Conservation (phyloP, 2,888 invertebrate species). For the Priapulus caudatus region DNA sequence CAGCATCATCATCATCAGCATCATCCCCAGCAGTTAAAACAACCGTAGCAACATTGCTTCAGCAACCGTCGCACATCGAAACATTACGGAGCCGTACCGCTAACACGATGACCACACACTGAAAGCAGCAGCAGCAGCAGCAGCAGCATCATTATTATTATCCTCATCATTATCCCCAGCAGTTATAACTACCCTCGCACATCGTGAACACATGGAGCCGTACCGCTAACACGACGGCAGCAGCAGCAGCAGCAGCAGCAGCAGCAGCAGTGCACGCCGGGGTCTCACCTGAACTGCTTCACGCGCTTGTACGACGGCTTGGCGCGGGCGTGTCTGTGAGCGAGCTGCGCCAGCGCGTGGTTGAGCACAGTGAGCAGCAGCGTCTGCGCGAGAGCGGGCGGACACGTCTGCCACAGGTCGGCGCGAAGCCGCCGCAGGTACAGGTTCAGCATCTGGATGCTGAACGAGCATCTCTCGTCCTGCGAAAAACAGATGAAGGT, state of each 20-base stretch:
- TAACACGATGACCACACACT: too few species aligned
- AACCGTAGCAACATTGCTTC: too few species aligned
- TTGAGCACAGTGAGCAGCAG: slow-evolving; percentile 29
- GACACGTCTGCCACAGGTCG: slow-evolving; percentile 33
- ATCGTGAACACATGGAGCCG: too few species aligned
- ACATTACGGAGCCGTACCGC: too few species aligned
- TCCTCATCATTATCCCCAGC: too few species aligned
- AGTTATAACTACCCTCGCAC: too few species aligned
- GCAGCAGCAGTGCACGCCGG: slow-evolving; percentile 31
- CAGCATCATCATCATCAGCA: not conserved
- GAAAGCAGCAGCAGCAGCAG: slow-evolving; percentile 3
- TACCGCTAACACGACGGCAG: too few species aligned
- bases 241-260: slow-evolving; percentile 3
- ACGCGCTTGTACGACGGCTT: slow-evolving; percentile 31
- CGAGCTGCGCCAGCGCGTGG: slow-evolving; percentile 30
- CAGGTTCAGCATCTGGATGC: slow-evolving; percentile 36
- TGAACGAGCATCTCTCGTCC: slow-evolving; percentile 35
- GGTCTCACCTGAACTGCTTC: slow-evolving; percentile 32
- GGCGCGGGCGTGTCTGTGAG: slow-evolving; percentile 29
- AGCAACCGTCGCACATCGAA: too few species aligned
- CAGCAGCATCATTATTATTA: too few species aligned
- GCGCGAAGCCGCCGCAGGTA: slow-evolving; percentile 28
- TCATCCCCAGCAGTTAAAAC: not conserved
- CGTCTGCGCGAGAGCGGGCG: slow-evolving; percentile 31
- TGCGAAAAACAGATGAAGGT: too few species aligned